These are phyloP conservation scores for Drosophila bunnanda DNA, from an alignment of 2,888 invertebrate species.

Conservation along the genomic window DNA sequence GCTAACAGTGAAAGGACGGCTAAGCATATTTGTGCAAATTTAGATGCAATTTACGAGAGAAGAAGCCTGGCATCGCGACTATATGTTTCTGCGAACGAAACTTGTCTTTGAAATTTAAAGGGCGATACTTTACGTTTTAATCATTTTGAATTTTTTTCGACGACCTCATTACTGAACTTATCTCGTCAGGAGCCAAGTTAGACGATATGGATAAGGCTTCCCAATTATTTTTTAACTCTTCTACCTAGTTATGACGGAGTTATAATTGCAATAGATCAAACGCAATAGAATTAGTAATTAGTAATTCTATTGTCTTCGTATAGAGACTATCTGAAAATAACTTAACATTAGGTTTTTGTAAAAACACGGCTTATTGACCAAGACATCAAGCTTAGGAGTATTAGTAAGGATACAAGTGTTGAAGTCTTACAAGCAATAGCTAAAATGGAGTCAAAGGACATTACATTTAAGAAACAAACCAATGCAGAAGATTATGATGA, in stretches of 20 bases:
- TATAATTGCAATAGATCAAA: too few species aligned
- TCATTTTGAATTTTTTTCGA: too few species aligned
- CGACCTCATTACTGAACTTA: too few species aligned
- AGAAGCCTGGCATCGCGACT: constrained; percentile 47
- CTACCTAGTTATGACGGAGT: too few species aligned
- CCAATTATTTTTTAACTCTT: too few species aligned
- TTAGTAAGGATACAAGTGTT: constrained; percentile 22
- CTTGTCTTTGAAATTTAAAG: too few species aligned
- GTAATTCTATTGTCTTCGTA: too few species aligned
- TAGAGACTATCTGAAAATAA: constrained; percentile 19
- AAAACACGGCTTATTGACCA: constrained; percentile 30
- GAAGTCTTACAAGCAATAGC: constrained; percentile 7
- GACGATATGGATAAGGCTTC: too few species aligned
- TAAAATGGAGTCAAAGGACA: constrained; percentile 9
- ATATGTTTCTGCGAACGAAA: constrained; percentile 2
- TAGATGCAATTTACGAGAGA: constrained; percentile 18
- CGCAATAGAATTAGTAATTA: too few species aligned
- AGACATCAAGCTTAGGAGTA: constrained; percentile 25
- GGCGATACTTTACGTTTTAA: too few species aligned
- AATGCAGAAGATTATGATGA: constrained; percentile 4
- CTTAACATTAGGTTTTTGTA: constrained; percentile 32
- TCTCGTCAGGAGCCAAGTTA: too few species aligned
- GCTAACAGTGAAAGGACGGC: constrained; percentile 1
- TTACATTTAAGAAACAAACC: constrained; percentile 12
- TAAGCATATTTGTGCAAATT: constrained; percentile 13